These are phyloP conservation scores for Cydia amplana DNA, from an alignment of 1,140 invertebrate species.

Conservation along the genomic window DNA sequence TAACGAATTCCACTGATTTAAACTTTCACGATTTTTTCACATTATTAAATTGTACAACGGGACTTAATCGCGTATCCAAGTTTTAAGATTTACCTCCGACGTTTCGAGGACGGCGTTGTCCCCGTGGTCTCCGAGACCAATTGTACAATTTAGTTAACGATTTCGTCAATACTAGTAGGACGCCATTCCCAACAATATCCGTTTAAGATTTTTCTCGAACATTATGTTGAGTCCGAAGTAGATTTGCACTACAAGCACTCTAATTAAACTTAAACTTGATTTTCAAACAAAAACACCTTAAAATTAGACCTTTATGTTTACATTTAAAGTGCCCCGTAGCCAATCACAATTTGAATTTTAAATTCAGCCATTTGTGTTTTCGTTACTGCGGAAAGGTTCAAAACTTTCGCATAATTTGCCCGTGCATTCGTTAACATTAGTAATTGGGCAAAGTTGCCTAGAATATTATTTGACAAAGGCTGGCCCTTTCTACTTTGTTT, in stretches of 20 bases:
- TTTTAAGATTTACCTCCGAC: too few relatives aligned
- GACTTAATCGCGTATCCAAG: too few relatives aligned
- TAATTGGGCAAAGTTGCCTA: slow-evolving; percentile 15
- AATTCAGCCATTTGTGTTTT: slow-evolving; percentile 13
- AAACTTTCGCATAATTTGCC: slow-evolving; percentile 6
- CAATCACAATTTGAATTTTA: slow-evolving; percentile 15
- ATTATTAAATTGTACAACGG: too few relatives aligned
- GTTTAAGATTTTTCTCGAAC: too few relatives aligned
- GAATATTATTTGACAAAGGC: neutral
- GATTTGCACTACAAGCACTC: neutral
- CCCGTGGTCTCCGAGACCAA: too few relatives aligned
- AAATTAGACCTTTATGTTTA: neutral
- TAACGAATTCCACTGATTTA: too few relatives aligned
- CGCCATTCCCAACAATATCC: too few relatives aligned
- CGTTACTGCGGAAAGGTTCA: neutral
- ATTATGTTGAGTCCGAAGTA: too few relatives aligned
- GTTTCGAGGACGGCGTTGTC: too few relatives aligned
- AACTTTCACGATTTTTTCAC: too few relatives aligned
- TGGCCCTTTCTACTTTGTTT: neutral
- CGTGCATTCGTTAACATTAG: slow-evolving; percentile 16
- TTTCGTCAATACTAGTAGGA: too few relatives aligned
- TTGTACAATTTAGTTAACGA: too few relatives aligned
- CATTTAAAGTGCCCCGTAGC: neutral
- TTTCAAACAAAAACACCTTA: neutral
- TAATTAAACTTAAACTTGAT: neutral